Evolutionary conservation across 2,113 vertebrate genomes (phyloP).

Genomic region (Monarcha castaneiventris): DNA sequence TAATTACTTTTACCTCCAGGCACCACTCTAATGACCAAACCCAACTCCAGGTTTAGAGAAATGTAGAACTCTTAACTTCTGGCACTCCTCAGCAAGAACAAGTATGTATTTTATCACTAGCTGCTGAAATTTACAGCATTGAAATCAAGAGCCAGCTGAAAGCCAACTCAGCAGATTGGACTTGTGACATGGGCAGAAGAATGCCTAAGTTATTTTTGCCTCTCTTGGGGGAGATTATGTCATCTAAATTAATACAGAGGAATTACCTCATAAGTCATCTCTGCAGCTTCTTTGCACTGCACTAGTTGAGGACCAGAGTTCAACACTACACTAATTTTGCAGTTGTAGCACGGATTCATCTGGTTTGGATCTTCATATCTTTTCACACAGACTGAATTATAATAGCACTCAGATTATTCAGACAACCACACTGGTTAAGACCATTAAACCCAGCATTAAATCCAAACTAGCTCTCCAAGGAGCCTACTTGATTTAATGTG

Average conservation of each 20-base stretch:
- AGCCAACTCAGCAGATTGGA: not conserved
- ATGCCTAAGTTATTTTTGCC: not conserved
- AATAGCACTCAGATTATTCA: not conserved
- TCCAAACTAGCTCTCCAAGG: not conserved
- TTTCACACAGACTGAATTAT: not conserved
- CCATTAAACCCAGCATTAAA: not conserved
- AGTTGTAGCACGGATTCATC: not conserved
- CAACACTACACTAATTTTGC: not conserved
- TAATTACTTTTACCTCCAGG: not conserved
- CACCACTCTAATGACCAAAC: not conserved
- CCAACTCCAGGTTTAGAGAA: not conserved
- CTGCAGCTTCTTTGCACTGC: not conserved
- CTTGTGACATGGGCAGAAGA: not conserved
- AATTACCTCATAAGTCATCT: constrained; percentile 44
- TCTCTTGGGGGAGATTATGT: not conserved
- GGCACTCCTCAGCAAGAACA: not conserved
- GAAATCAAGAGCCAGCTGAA: constrained; percentile 2
- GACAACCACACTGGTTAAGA: not conserved
- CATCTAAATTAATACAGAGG: constrained; percentile 12
- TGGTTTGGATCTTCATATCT: not conserved
- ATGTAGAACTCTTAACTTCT: not conserved
- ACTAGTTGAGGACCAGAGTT: not conserved
- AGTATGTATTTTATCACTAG: not conserved
- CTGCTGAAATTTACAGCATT: constrained; percentile 1
- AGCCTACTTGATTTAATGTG: not conserved